Evolutionary conservation across 1,140 invertebrate species (phyloP), one percentile per base, ranked within the genome.

Genomic region (Solenopsis invicta): DNA sequence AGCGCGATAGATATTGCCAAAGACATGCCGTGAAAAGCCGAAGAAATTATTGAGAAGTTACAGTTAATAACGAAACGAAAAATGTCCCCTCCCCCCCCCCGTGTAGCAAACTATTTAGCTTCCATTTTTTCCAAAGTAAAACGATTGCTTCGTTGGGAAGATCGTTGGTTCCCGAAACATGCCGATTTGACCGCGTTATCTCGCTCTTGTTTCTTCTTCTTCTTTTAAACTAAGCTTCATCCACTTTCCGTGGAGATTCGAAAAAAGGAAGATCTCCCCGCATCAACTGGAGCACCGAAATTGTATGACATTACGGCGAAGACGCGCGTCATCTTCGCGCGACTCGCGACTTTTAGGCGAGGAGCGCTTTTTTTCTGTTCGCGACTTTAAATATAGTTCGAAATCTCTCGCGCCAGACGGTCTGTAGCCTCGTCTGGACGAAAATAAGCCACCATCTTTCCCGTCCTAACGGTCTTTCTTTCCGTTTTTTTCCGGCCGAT

Each of bases 361-460:
- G 9, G 41, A 41, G 45, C 37, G 34, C 37, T 61, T 67, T 48
- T 67, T 84, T 71, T 37, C 52, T 66, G 37, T 21, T 21, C 64
- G 21, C 56, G 21, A 64, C 16, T 62, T 85, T 91, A 84, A 90
- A 91, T 85, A 84, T 71, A 85, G 72, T 64, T 21, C 24, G 64
- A 85, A 89, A 66, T 41, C 80, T 69, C 61, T 48, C 67, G 76
- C 66, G 87, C 85, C 71, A 91, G 90, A 91, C 89, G 87, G 81
- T 52, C 76, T 88, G 87, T 91, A 91, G 87, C 69, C 88, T 89
- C 76, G 90, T 91, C 89, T 91, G 85, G 90, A 91, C 90, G 69
- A 88, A 91, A 91, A 91, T 91, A 91, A 91, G 76, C 85, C 90
- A 76, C 80, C 90, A 89, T 91, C 77, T 87, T 91, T 86, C 77